Conservation (phyloP, 2,888 invertebrate genomes). For the Slavum lentiscoides region DNA sequence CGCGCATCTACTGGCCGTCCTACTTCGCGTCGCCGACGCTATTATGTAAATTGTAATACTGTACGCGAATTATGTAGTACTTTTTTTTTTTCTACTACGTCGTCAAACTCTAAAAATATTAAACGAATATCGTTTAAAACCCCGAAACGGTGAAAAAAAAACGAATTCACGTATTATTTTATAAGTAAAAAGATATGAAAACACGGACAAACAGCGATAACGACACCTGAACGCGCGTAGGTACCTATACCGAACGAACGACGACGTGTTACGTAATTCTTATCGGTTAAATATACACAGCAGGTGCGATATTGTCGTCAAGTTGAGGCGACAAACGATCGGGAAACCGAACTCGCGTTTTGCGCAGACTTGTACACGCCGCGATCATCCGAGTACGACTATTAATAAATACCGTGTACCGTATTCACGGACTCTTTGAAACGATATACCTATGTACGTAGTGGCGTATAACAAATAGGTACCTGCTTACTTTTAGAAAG, state of each 20-base stretch:
- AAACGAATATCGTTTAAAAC: neutral
- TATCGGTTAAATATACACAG: too few species aligned
- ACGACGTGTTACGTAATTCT: too few species aligned
- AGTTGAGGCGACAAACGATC: too few species aligned
- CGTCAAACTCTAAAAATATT: neutral
- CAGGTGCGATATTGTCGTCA: too few species aligned
- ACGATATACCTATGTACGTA: neutral
- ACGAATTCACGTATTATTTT: neutral
- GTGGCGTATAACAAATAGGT: neutral
- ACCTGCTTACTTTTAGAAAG: neutral
- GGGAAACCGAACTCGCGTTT: too few species aligned
- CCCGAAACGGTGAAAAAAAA: neutral
- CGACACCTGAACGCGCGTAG: too few species aligned
- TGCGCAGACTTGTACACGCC: neutral
- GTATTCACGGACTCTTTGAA: neutral
- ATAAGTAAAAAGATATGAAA: too few species aligned
- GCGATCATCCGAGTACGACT: neutral
- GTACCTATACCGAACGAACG: too few species aligned
- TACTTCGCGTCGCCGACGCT: neutral
- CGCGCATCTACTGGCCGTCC: constrained; percentile 9
- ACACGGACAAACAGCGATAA: too few species aligned
- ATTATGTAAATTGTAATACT: neutral
- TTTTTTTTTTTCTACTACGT: neutral
- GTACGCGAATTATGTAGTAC: too few species aligned
- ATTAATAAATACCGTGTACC: too few species aligned